These are phyloP conservation scores for Carposina sasakii DNA, from an alignment of 1,140 invertebrate species.

Conservation along the genomic window DNA sequence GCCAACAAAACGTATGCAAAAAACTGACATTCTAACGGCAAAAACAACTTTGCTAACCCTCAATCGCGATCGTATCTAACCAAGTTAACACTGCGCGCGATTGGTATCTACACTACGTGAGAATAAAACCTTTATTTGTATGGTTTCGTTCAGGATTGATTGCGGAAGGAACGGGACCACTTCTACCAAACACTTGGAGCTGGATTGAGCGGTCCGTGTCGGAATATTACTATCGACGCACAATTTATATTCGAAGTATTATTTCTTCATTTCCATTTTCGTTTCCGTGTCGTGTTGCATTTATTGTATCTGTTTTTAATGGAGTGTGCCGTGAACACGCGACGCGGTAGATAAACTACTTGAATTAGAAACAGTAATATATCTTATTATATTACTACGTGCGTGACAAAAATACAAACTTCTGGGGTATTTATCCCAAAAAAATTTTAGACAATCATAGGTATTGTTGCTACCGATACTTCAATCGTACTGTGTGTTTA, in stretches of 20 bases:
- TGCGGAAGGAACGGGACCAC: constrained; percentile 59
- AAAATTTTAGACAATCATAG: too few relatives aligned
- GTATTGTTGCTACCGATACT: too few relatives aligned
- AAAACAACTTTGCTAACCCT: constrained; percentile 22
- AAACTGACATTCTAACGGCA: not conserved
- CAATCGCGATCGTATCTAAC: constrained; percentile 44
- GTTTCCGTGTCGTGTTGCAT: constrained; percentile 20
- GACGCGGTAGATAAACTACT: too few relatives aligned
- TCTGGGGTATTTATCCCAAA: too few relatives aligned
- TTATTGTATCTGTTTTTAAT: too few relatives aligned
- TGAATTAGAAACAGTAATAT: too few relatives aligned
- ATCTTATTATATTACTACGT: too few relatives aligned
- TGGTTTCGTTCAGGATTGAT: constrained; percentile 21
- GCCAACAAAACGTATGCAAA: constrained; percentile 15
- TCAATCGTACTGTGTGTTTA: too few relatives aligned
- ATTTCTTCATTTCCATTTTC: constrained; percentile 55
- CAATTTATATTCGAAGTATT: constrained; percentile 57
- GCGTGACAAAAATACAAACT: too few relatives aligned
- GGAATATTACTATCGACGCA: constrained; percentile 49
- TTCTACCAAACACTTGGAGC: constrained; percentile 64
- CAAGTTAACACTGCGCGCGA: constrained; percentile 33
- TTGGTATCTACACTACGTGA: constrained; percentile 32
- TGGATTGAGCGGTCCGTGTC: constrained; percentile 66
- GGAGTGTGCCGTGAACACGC: too few relatives aligned
- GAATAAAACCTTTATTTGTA: constrained; percentile 32